These are phyloP conservation scores for Hydrotaea cyrtoneurina DNA, from an alignment of 2,888 invertebrate species.

Conservation along the genomic window DNA sequence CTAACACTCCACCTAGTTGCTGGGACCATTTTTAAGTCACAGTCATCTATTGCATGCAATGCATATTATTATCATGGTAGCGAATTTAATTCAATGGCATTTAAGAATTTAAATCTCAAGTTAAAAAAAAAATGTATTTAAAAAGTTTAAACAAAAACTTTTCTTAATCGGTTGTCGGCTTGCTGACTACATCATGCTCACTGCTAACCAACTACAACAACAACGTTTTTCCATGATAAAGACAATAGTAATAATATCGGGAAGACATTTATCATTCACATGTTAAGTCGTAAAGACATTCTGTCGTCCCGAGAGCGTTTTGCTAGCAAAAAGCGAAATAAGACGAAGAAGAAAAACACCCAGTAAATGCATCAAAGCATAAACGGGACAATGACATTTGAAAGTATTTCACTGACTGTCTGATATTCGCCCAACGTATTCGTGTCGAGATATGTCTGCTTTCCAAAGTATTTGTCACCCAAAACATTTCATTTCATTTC, in stretches of 20 bases:
- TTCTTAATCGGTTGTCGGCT: no score
- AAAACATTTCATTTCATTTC: no score
- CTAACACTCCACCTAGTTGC: no score
- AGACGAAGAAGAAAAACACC: background rate
- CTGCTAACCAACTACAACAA: no score
- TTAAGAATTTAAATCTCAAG: no score
- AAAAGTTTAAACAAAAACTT: no score
- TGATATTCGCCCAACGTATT: conserved; percentile 7
- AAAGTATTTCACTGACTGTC: conserved; percentile 43
- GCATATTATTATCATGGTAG: no score
- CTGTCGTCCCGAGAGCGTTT: conserved; percentile 45
- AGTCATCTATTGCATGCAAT: no score
- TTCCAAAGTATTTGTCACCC: background rate
- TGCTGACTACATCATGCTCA: no score
- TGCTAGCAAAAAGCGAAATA: background rate
- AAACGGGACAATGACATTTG: conserved; percentile 33
- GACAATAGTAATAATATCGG: conserved; percentile 50
- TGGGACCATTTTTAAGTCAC: no score
- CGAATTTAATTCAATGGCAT: no score
- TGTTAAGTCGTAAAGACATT: conserved; percentile 58
- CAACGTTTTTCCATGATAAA: background rate
- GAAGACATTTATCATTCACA: conserved; percentile 61
- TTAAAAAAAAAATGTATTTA: no score
- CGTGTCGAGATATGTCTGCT: conserved; percentile 33
- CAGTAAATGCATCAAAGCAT: background rate